Evolutionary conservation across 2,797 vertebrate species (phyloP).

Genomic region (Loriculus beryllinus): DNA sequence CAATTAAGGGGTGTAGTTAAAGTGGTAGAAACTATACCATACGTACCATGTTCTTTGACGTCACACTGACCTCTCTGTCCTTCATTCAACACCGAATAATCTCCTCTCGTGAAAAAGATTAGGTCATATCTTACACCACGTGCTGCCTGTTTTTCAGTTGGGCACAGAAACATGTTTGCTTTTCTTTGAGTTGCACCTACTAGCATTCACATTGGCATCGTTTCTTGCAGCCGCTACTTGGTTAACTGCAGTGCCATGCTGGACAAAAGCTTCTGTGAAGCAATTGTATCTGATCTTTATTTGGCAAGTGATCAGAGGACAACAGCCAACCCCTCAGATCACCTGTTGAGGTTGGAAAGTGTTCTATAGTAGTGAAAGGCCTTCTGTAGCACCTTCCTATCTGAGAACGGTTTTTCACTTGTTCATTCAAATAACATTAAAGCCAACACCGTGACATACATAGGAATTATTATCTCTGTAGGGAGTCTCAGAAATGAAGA

Average conservation of each 20-base stretch:
- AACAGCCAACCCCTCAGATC: not conserved
- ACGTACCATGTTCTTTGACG: not conserved
- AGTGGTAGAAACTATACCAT: not conserved
- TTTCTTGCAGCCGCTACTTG: not conserved
- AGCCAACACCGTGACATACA: not conserved
- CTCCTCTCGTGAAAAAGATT: not conserved
- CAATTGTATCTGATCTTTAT: not conserved
- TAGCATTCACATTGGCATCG: not conserved
- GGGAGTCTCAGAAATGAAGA: not conserved
- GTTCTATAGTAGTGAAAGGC: not conserved
- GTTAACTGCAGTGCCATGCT: not conserved
- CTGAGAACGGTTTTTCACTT: not conserved
- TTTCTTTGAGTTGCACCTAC: not conserved
- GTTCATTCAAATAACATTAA: not conserved
- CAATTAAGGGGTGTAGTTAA: not conserved
- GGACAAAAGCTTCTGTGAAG: conserved; percentile 10
- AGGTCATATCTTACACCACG: not conserved
- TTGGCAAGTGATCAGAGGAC: not conserved
- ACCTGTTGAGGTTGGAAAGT: not conserved
- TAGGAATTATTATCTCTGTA: not conserved
- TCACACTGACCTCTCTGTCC: not conserved
- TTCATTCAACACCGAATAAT: not conserved
- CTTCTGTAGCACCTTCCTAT: not conserved
- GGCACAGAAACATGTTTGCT: not conserved
- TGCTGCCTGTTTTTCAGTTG: not conserved